Evolutionary conservation across 1,140 invertebrate genomes (phyloP), one percentile per base, ranked within the genome.

Genomic region (Eubasilissa regina): DNA sequence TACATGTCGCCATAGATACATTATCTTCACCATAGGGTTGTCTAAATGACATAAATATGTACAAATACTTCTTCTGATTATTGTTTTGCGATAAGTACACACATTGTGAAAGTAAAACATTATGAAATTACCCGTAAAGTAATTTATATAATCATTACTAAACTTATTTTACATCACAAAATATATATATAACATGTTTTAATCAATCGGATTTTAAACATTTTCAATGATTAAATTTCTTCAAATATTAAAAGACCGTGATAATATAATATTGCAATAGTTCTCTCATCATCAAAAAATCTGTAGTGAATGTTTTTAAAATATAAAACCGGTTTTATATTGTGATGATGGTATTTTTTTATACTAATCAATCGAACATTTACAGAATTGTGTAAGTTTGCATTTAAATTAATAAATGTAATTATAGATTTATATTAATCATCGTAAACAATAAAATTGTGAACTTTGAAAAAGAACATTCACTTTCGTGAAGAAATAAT

Each of bases 1-100:
- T 70, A 70, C 47, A 70, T 48, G 48, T 47, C 19, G 47, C 47
- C 44, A 17, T 19, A 19, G 7, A 53, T 35, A 70, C 19, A 35
- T 35, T 35, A 35, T 35, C 21, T 47, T 48, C 25, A 48, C 48
- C 12, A 51, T 70, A 70, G 45, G 48, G 19, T 47, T 68, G 44
- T 48, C 66, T 70, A 70, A 53, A 17, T 62, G 58, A 25, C 58
- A 62, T 62, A 62, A 62, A 62, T 62, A 62, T 62, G 4, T 62
- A 62, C 58, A 62, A 62, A 62, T 12, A 62, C 7, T 56, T 56
- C 53, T 15, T 35, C 15, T 62, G 25, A 62, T 9, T 35, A 62
- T 21, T 25, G 53, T 62, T 62, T 62, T 25, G 19, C 8, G 25
- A 25, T 62, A 62, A 62, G 58, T 62, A 62, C 58, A 56, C 48